Base-by-base conservation (phyloP, 2,888 invertebrate genomes). In the Meiosimyza platycephala region DNA sequence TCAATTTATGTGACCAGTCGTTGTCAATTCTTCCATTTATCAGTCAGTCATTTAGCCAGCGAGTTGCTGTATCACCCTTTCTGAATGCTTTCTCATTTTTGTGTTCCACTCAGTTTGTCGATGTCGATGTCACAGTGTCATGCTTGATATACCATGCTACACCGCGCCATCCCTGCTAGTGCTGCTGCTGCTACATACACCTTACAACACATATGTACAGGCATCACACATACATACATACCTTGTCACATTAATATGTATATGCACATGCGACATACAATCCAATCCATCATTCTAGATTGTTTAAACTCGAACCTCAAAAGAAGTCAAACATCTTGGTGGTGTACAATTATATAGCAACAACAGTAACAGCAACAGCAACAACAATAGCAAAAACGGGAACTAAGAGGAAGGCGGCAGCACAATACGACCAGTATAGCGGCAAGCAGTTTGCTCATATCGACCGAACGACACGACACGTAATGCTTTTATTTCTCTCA, bases 401-500 rank as follows among this genome's bases (percentile, higher is more conserved):
- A 80, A 81, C 80, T 81, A 76, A 81, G 80, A 80, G 81, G 81
- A 80, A 80, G 80, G 80, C 80, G 81, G 40, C 40, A 9, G 40
- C 40, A 40, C 40, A 40, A 40, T 9, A 40, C 28, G 28, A 28
- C 0, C 28, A 28, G 28, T 28, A 28, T 28, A 28, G 28, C 28
- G 28, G 28, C 28, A 28, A 28, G 4, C 40, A 40, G 40, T 40
- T 40, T 40, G 40, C 40, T 40, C 40, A 40, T 40, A 40, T 40
- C 40, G 40, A 40, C 40, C 40, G 40, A 40, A 40, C 9, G 40
- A 7, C 40, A 40, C 9, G 40, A 40, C 40, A 40, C 40, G 40
- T 40, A 40, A 40, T 40, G 40, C 40, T 40, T 40, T 40, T 40
- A 40, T 40, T 40, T 40, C 40, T 40, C 40, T 40, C 40, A 40